Base-by-base conservation (phyloP, 1,140 invertebrate genomes). In the Platyscapa corneri region DNA sequence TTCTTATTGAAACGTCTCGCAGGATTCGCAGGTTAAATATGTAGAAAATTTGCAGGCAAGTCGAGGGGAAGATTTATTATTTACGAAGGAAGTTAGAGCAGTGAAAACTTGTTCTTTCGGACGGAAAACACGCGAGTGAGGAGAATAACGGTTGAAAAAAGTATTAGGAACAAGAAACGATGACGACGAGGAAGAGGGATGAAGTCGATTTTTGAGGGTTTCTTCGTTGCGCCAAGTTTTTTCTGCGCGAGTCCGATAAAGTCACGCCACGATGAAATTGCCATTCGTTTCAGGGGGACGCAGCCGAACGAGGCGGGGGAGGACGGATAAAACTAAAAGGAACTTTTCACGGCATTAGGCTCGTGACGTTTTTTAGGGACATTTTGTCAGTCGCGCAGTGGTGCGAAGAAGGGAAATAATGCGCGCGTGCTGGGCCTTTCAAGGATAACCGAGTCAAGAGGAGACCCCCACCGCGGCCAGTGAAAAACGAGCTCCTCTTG, bases 401-500 rank as follows among this genome's bases (percentile, higher is more conserved):
- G 30, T 5, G 5, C 8, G 42, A 77, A 42, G 12, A 77, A 53
- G 12, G n/a, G 75, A 79, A 79, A 79, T 39, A 64, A 64, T 74
- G 67, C 46, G 30, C 32, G 67, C 27, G 37, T 70, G 27, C 3
- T 75, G 12, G 49, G n/a, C 7, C 37, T 76, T 65, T 46, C 72
- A 83, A 8, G 82, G 82, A 42, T 76, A 60, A 60, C 37, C 72
- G 30, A 75, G 34, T 83, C 37, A 7, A 42, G 37, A 30, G 6
- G 20, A 72, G 20, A 30, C 82, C 14, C 70, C 20, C 30, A 74
- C 27, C 49, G 70, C 20, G 56, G 72, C 7, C 14, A 10, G 49
- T 75, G 72, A 83, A 76, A 76, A 83, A 75, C 56, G 70, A 75
- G 23, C 74, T 53, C 10, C 23, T 37, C 82, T 37, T 78, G 60